Conservation (phyloP, 2,888 invertebrate genomes). For the Amphipoea lucens region DNA sequence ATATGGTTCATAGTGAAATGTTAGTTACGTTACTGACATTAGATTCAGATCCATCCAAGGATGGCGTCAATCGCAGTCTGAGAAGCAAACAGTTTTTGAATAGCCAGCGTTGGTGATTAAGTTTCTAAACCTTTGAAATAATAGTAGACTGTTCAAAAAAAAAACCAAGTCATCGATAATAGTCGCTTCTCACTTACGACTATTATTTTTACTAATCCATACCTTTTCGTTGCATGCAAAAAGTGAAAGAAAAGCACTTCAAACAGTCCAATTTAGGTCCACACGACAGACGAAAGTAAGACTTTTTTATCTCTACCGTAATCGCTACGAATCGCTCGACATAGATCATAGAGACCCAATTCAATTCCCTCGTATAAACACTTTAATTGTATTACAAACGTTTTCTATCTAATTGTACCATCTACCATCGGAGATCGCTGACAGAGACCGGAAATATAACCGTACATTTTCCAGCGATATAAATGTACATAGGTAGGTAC, state of each 20-base stretch:
- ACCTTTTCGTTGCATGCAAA: conserved; percentile 30
- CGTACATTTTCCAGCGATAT: conserved; percentile 64
- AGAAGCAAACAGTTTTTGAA: neutral
- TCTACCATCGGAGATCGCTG: conserved; percentile 74
- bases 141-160: conserved; percentile 6
- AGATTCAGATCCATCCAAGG: conserved; percentile 20
- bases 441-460: conserved; percentile 70
- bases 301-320: conserved; percentile 40
- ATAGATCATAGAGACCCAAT: conserved; percentile 62
- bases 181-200: neutral
- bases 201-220: conserved; percentile 9
- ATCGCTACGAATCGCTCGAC: conserved; percentile 47
- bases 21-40: conserved; percentile 8
- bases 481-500: conserved; percentile 22
- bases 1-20: conserved; percentile 4
- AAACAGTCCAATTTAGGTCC: conserved; percentile 23
- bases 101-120: neutral
- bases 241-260: conserved; percentile 46
- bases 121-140: conserved; percentile 9
- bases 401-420: conserved; percentile 76
- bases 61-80: neutral
- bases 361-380: conserved; percentile 57
- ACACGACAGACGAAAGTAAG: conserved; percentile 54
- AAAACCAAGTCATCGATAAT: conserved; percentile 10
- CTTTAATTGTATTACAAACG: conserved; percentile 72